phyloP scores from a whole-genome alignment of 2,113 vertebrate species.

The Phalacrocorax brasilianus region DNA sequence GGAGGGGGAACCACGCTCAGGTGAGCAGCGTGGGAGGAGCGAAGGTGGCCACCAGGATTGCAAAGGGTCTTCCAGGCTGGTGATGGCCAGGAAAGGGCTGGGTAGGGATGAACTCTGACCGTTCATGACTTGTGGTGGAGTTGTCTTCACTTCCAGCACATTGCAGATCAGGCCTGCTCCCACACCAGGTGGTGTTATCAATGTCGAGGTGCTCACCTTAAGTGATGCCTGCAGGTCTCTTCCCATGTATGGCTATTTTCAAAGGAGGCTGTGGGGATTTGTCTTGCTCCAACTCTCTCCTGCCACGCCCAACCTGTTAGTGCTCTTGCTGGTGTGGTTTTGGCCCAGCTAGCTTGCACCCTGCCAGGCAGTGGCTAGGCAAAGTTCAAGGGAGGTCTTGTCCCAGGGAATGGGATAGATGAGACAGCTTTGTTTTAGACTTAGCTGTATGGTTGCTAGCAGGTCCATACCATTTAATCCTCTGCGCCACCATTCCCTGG shows the following conservation, averaged over 20 bases:
- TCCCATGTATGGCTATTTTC: not conserved
- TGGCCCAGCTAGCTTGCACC: not conserved
- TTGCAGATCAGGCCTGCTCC: not conserved
- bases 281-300: not conserved
- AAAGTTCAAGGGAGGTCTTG: not conserved
- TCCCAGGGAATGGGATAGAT: not conserved
- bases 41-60: not conserved
- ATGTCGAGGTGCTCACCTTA: not conserved
- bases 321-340: not conserved
- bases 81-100: not conserved
- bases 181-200: not conserved
- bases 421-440: not conserved
- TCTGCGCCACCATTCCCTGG: not conserved
- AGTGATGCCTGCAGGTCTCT: not conserved
- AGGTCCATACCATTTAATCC: not conserved
- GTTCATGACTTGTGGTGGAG: not conserved
- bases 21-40: not conserved
- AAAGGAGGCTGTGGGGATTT: not conserved
- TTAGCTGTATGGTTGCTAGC: not conserved
- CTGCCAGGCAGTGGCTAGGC: not conserved
- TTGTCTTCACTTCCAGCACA: not conserved
- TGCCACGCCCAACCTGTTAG: not conserved
- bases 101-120: not conserved
- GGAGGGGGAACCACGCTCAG: not conserved
- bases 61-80: not conserved